Evolutionary conservation across 2,797 vertebrate genomes (phyloP), one percentile per base, ranked within the genome.

Genomic region (Anolis apletophallus): DNA sequence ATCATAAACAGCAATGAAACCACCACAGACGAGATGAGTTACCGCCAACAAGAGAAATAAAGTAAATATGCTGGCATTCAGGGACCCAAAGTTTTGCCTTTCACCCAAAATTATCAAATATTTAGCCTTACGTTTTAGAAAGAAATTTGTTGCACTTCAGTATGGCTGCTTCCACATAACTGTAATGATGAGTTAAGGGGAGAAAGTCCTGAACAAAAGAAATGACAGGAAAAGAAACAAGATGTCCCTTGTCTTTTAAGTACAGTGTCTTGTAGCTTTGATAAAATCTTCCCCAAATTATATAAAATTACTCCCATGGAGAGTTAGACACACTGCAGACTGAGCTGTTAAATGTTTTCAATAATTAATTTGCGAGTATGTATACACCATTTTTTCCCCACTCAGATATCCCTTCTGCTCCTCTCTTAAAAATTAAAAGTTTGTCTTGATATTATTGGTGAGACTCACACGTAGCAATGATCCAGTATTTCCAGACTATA

Each of bases 71-170:
- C 61, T 64, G 26, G 26, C 12, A 64, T 12, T 64, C 26, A 29
- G 26, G 26, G 10, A 64, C 3, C 2, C 26, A 12, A 29, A 29
- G 29, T 64, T 64, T 64, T 29, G 61, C 61, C 61, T 29, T 64
- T 64, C 26, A 64, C 61, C 10, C 23, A 68, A 40, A 50, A 14
- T 67, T 16, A 40, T 19, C 9, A 9, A 46, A 50, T 17, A 40
- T 52, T 12, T 69, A 86, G 29, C 50, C 98, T 97, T 95, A 99
- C 98, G 69, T 96, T 96, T 97, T 98, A 61, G 97, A 98, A 14
- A 99, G 95, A 95, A 99, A 99, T 80, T 97, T 97, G 94, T 98
- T 99, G 94, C 99, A 99, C 92, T 99, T 99, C 87, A 99, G 96
- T 91, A 99, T 98, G 79, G 98, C 98, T 2, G 98, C 97, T 94